These are phyloP conservation scores for Regulus satrapa DNA, from an alignment of 2,113 vertebrate genomes.

Conservation along the genomic window DNA sequence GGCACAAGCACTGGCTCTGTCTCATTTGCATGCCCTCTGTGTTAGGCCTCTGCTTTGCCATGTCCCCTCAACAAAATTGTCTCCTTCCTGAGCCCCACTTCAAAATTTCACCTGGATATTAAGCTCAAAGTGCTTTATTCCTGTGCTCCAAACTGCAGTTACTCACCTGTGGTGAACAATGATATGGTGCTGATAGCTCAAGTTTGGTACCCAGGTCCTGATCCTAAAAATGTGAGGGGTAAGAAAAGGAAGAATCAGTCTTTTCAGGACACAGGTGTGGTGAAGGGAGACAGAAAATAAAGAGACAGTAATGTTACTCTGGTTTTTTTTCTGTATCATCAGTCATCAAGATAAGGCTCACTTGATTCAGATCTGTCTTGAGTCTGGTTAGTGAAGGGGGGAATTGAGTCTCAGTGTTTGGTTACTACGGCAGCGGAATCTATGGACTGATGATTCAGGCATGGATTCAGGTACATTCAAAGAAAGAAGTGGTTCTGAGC, in stretches of 20 bases:
- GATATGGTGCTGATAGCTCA: background rate
- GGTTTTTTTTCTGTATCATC: background rate
- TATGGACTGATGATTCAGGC: background rate
- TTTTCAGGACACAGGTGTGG: background rate
- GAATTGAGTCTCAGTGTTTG: background rate
- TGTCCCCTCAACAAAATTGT: background rate
- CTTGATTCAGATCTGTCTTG: background rate
- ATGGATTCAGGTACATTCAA: background rate
- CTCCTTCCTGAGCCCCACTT: background rate
- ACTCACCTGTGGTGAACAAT: background rate
- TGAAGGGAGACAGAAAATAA: background rate
- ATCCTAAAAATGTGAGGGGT: background rate
- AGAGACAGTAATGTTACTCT: background rate
- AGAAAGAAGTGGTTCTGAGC: background rate
- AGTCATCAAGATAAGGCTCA: background rate
- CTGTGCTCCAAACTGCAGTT: background rate
- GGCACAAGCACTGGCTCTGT: background rate
- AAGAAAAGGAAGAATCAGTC: background rate
- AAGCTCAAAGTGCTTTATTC: background rate
- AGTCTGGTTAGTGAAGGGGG: background rate
- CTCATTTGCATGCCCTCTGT: background rate
- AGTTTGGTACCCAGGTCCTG: background rate
- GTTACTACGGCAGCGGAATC: background rate
- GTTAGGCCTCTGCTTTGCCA: background rate
- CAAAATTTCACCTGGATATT: background rate